phyloP scores from a whole-genome alignment of 2,113 vertebrate genomes.

The Erythrocebus patas region DNA sequence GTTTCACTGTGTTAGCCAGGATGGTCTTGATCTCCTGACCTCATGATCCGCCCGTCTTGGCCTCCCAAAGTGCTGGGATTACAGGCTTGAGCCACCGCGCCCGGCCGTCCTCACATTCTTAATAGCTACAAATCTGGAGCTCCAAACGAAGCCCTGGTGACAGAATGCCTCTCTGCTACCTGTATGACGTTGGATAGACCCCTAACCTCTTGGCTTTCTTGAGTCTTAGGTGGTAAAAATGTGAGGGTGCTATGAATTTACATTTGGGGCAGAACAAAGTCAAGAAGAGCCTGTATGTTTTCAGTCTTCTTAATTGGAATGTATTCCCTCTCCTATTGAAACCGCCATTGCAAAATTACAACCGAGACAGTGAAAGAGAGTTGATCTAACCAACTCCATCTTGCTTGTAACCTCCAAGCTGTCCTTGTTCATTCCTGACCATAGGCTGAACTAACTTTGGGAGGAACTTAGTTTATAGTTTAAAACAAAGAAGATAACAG shows the following conservation, averaged over 20 bases:
- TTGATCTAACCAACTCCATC: too few species aligned
- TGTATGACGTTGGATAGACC: neutral
- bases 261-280: neutral
- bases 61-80: too few species aligned
- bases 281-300: neutral
- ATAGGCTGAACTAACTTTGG: too few species aligned
- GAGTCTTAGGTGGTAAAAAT: neutral
- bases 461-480: too few species aligned
- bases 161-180: neutral
- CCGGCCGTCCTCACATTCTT: neutral
- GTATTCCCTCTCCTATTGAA: neutral
- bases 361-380: too few species aligned
- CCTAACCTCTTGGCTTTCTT: neutral
- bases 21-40: rapidly evolving
- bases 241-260: neutral
- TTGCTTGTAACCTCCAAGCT: too few species aligned
- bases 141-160: neutral
- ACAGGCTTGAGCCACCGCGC: too few species aligned
- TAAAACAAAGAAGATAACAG: too few species aligned
- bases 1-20: too few species aligned
- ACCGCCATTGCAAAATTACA: too few species aligned
- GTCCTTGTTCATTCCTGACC: too few species aligned
- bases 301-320: neutral
- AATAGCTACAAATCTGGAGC: neutral
- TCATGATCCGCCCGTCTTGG: too few species aligned